Base-by-base conservation (phyloP, 1,140 invertebrate species). In the Caligus rogercresseyi region DNA sequence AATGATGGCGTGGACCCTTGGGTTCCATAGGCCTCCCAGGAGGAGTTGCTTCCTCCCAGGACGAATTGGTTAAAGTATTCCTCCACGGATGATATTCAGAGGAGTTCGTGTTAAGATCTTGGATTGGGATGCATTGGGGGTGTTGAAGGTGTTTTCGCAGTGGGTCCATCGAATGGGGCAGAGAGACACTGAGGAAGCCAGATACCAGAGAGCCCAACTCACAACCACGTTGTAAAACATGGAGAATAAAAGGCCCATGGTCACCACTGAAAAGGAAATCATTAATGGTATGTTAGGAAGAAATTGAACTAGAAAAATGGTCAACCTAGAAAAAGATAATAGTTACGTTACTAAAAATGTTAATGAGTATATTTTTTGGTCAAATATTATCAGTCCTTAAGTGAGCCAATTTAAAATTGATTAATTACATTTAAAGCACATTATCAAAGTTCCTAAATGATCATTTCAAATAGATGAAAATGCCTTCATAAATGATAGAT, bases 221-320 rank as follows among this genome's bases (percentile, higher is more conserved):
- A 64, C 63, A 16, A 64, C 57, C 16, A 61, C 63, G 20, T 43
- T 64, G 55, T 61, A 60, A 25, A 60, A 60, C 24, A 64, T 52
- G 15, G 63, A 31, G 16, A 64, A 74, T 68, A 19, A 74, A 70
- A 13, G 75, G 70, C 70, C 73, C 74, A 7, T 70, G 71, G 62
- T 74, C 72, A 4, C 76, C 76, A 14, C 31, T 43, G n/a, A 43
- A 43, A n/a, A n/a, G n/a, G n/a, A n/a, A n/a, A n/a, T n/a, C n/a
- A n/a, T n/a, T n/a, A n/a, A n/a, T n/a, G n/a, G n/a, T n/a, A n/a
- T n/a, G n/a, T n/a, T n/a, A n/a, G n/a, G n/a, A n/a, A n/a, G n/a
- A n/a, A n/a, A n/a, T n/a, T n/a, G n/a, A n/a, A n/a, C n/a, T n/a
- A n/a, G n/a, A n/a, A n/a, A n/a, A n/a, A n/a, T n/a, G n/a, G n/a